A percentile compares a stretch with the other conserved stretches of the same genome.
Conservation (phyloP, 2,888 invertebrate genomes). For the Ophion ellenae region DNA sequence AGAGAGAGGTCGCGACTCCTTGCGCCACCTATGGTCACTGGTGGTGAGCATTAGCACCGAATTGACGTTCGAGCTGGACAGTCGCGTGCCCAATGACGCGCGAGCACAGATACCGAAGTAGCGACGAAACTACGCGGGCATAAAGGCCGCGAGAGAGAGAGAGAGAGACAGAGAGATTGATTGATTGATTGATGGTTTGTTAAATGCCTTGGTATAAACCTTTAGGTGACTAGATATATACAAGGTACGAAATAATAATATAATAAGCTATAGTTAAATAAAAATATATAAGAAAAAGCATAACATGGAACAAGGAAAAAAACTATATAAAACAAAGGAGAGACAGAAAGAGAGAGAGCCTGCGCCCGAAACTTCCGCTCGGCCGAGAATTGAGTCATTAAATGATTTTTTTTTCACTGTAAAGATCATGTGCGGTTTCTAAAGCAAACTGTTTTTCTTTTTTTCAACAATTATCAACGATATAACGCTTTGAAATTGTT, state of each 20-base stretch:
- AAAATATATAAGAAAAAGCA: no score
- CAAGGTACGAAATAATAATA: no score
- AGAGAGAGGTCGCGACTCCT: not conserved
- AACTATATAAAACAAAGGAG: not conserved
- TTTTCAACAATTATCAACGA: no score
- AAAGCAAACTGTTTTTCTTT: no score
- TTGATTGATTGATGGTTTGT: not conserved
- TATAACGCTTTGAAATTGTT: no score
- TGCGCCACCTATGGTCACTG: not conserved
- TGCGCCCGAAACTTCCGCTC: no score
- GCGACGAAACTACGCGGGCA: slow-evolving; percentile 5
- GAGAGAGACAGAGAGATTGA: not conserved
- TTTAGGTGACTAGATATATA: no score
- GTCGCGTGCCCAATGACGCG: slow-evolving; percentile 13
- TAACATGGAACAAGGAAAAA: no score
- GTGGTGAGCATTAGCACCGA: slow-evolving; percentile 2
- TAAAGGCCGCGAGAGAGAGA: not conserved
- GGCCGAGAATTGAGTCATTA: not conserved
- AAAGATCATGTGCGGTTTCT: no score
- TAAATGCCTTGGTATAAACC: not conserved
- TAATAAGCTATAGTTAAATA: no score
- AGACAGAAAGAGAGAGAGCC: no score
- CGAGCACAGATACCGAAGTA: slow-evolving; percentile 26
- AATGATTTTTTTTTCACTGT: no score
- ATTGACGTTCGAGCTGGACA: slow-evolving; percentile 6